Percentiles rank a stretch among this genome's conserved stretches.
These are phyloP conservation scores for Pluvialis apricaria DNA, from an alignment of 2,113 vertebrate species.

Conservation along the genomic window DNA sequence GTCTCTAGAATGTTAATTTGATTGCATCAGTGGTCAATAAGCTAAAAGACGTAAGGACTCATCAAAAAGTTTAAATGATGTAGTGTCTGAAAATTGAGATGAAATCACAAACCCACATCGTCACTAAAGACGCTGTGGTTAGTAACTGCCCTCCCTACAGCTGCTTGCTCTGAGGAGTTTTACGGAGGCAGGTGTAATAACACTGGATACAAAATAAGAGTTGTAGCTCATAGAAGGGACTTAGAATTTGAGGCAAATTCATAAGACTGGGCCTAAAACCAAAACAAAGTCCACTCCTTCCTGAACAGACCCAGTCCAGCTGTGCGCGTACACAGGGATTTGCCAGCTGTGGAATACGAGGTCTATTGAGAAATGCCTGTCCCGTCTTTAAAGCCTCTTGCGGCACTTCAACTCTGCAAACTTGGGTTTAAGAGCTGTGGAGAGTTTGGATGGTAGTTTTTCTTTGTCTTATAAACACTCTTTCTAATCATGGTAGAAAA, in stretches of 20 bases:
- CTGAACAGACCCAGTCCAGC: neutral
- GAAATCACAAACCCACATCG: neutral
- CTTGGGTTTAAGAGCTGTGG: neutral
- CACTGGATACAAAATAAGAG: neutral
- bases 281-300: neutral
- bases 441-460: neutral
- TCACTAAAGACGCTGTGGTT: neutral
- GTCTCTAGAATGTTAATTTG: neutral
- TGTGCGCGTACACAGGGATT: neutral
- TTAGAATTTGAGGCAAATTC: neutral
- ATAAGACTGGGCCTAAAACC: neutral
- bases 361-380: neutral
- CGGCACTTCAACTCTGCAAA: accelerated
- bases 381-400: neutral
- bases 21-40: neutral
- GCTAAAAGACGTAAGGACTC: neutral
- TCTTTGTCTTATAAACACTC: neutral
- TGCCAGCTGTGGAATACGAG: neutral
- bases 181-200: neutral
- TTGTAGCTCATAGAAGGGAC: neutral
- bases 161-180: neutral
- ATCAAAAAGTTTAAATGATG: neutral
- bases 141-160: neutral
- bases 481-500: neutral
- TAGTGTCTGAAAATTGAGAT: neutral